Evolutionary conservation across 2,797 vertebrate species (phyloP).

Genomic region (Crocidura indochinensis): DNA sequence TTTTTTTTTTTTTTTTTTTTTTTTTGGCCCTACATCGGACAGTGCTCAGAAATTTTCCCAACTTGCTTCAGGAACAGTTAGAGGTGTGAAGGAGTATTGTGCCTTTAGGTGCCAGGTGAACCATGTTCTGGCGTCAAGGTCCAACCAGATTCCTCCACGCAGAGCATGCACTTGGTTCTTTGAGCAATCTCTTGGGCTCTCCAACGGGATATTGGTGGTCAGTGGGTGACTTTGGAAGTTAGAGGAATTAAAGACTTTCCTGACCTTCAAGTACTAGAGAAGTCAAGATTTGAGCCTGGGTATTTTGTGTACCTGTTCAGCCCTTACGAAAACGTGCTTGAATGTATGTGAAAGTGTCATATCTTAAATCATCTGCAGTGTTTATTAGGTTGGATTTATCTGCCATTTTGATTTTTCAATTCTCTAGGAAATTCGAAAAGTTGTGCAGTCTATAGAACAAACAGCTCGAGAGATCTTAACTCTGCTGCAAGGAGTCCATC

Average conservation of each 20-base stretch:
- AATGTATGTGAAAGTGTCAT: background rate
- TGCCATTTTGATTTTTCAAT: constrained; percentile 62
- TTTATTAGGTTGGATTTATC: constrained; percentile 42
- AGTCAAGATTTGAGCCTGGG: background rate
- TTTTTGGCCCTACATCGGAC: too few species aligned
- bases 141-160: too few species aligned
- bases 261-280: background rate
- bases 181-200: too few species aligned
- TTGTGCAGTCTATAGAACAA: constrained; percentile 97
- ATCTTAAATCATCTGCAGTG: background rate
- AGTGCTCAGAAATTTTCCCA: too few species aligned
- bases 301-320: background rate
- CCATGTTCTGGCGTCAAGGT: too few species aligned
- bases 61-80: too few species aligned
- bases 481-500: constrained; percentile 97
- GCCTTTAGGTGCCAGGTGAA: too few species aligned
- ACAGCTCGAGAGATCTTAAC: constrained; percentile 97
- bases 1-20: too few species aligned
- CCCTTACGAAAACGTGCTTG: constrained; percentile 21
- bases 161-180: too few species aligned
- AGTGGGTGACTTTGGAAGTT: background rate
- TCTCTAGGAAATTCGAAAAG: constrained; percentile 96
- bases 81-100: too few species aligned
- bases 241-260: background rate
- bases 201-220: too few species aligned